Base-by-base conservation (phyloP, 2,888 invertebrate species). In the Drosophila rubida region DNA sequence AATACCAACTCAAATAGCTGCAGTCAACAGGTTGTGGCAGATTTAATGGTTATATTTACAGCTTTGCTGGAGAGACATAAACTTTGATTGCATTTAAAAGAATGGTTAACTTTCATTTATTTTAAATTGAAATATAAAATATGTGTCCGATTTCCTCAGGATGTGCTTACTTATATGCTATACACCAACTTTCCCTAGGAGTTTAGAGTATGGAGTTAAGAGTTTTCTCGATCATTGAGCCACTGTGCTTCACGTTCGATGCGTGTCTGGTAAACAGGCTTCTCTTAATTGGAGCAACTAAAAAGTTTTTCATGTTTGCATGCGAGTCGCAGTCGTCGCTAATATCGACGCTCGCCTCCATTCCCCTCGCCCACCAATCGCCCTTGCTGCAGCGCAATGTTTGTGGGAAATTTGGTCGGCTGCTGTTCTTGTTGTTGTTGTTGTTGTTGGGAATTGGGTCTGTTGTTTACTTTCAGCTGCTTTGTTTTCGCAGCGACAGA, bases 401-500 rank as follows among this genome's bases (percentile, higher is more conserved):
- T 55, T 59, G 64, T 75, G 71, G 55, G 75, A 63, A 64, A 68
- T 64, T 51, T 54, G 61, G 41, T 23, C 48, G 44, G 60, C 55
- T 70, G 39, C 32, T 48, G n/a, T n/a, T n/a, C n/a, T n/a, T n/a
- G n/a, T n/a, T n/a, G n/a, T n/a, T n/a, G n/a, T n/a, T n/a, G 65
- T 57, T 63, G 23, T 69, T 74, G 73, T 84, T 88, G 87, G 83
- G 87, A 87, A 87, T 81, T 77, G 67, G 88, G 87, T 80, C 87
- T 78, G 73, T 72, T 69, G 73, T 79, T 78, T 84, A 78, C 88
- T 86, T 82, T 85, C 75, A 62, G 73, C 69, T 66, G 70, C 51
- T 58, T 76, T 69, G 75, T 69, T 70, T 66, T 67, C 45, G 46
- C 57, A 59, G 22, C 48, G 63, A 69, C 51, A 75, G 44, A 63